phyloP scores from a whole-genome alignment of 2,888 invertebrate species.

The Palloptera scutellata region DNA sequence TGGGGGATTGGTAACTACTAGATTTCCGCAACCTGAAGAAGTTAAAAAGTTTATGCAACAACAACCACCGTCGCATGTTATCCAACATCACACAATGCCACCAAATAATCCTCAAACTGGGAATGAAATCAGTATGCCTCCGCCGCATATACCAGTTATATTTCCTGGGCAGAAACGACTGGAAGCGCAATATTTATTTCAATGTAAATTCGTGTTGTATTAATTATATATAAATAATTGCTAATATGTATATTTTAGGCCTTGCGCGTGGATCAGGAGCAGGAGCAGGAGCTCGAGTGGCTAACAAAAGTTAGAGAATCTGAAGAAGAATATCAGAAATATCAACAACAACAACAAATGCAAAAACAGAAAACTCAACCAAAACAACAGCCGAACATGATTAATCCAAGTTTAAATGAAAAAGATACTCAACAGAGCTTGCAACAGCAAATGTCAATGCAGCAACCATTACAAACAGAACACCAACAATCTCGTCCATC shows the following conservation, averaged over 20 bases:
- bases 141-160: conserved; percentile 26
- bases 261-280: conserved; percentile 70
- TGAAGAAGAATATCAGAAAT: conserved; percentile 51
- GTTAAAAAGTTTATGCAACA: conserved; percentile 44
- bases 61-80: conserved; percentile 35
- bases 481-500: conserved; percentile 33
- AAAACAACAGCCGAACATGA: conserved; percentile 31
- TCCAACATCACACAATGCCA: conserved; percentile 32
- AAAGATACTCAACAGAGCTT: conserved; percentile 21
- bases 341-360: conserved; percentile 72
- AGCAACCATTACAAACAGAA: conserved; percentile 29
- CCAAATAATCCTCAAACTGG: too few species aligned
- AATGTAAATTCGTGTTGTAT: conserved; percentile 66
- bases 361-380: conserved; percentile 69
- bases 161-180: conserved; percentile 38
- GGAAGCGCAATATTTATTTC: conserved; percentile 80
- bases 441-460: conserved; percentile 26
- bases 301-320: too few species aligned
- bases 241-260: conserved; percentile 64
- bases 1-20: too few species aligned
- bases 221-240: too few species aligned
- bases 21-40: conserved; percentile 40
- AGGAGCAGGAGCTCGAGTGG: too few species aligned
- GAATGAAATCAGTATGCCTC: background rate
- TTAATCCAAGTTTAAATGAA: conserved; percentile 18